These are phyloP conservation scores for Drosophila robusta DNA, from an alignment of 2,888 invertebrate species.

Conservation along the genomic window DNA sequence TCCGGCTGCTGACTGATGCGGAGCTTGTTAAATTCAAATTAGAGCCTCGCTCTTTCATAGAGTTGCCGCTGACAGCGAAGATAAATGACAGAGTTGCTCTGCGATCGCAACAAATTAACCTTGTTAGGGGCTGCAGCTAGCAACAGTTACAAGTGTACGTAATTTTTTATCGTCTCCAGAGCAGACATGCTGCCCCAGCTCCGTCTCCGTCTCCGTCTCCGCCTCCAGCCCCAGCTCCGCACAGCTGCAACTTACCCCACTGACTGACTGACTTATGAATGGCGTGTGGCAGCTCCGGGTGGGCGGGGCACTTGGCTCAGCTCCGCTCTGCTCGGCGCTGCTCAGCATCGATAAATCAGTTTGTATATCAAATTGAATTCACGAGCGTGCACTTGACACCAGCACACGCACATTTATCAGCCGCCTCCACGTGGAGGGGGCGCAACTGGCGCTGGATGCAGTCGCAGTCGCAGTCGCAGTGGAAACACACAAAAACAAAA, in stretches of 20 bases:
- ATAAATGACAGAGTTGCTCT: slow-evolving; percentile 82
- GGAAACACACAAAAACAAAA: slow-evolving; percentile 3
- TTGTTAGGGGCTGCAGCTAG: slow-evolving; percentile 78
- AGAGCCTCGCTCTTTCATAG: slow-evolving; percentile 64
- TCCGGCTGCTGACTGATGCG: slow-evolving; percentile 26
- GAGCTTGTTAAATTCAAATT: slow-evolving; percentile 79
- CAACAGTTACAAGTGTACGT: slow-evolving; percentile 81
- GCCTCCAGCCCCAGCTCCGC: neutral
- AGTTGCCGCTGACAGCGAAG: slow-evolving; percentile 77
- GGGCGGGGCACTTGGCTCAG: slow-evolving; percentile 4
- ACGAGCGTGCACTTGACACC: slow-evolving; percentile 78
- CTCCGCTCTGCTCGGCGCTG: slow-evolving; percentile 13
- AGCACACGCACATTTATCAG: slow-evolving; percentile 78
- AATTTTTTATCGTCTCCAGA: slow-evolving; percentile 76
- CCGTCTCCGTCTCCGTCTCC: too few species aligned
- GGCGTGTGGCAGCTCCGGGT: slow-evolving; percentile 63
- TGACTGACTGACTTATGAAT: slow-evolving; percentile 76
- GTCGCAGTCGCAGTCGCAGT: slow-evolving; percentile 9
- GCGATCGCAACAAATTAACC: slow-evolving; percentile 84
- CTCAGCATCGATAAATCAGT: slow-evolving; percentile 80
- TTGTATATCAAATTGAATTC: slow-evolving; percentile 83
- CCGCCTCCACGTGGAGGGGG: slow-evolving; percentile 7
- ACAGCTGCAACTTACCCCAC: slow-evolving; percentile 38
- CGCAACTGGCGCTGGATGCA: too few species aligned
- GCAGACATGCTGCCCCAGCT: slow-evolving; percentile 29